Evolutionary conservation across 2,797 vertebrate genomes (phyloP).

Genomic region (Pseudochirops cupreus): DNA sequence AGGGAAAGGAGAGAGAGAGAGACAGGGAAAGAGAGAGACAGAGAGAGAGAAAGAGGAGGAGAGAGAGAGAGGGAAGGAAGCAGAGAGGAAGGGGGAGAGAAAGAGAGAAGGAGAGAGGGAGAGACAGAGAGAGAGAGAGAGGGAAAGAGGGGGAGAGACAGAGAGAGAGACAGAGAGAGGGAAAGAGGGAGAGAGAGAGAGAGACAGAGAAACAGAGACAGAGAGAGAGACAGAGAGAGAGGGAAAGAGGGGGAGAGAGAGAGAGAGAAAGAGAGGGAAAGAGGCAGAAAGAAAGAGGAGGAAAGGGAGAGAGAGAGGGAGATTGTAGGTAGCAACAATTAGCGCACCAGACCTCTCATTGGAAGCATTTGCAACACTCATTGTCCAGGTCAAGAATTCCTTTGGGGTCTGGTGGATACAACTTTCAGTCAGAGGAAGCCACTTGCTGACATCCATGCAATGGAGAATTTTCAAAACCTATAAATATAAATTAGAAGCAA

Average conservation of each 20-base stretch:
- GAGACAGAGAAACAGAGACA: no score
- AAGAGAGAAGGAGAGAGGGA: no score
- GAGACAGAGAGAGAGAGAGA: no score
- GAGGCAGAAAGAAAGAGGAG: neutral
- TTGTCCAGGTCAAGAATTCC: constrained; percentile 89
- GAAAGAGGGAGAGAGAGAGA: no score
- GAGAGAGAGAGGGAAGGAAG: neutral
- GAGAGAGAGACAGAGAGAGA: no score
- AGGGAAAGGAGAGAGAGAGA: neutral
- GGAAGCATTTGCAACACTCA: constrained; percentile 85
- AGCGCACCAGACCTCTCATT: constrained; percentile 88
- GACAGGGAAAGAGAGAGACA: no score
- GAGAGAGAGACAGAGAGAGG: neutral
- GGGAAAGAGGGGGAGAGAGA: fast-evolving
- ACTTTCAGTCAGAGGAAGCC: constrained; percentile 86
- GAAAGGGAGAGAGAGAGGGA: neutral
- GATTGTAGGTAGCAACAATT: neutral
- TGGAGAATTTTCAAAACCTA: constrained; percentile 92
- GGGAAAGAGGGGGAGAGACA: neutral
- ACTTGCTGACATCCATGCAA: constrained; percentile 82
- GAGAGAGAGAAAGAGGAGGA: no score
- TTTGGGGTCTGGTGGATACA: constrained; percentile 82
- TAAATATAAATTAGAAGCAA: constrained; percentile 30
- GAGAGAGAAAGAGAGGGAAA: neutral
- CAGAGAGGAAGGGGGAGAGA: neutral